Conservation (phyloP, 2,888 invertebrate species). For the Euspilapteryx auroguttella region DNA sequence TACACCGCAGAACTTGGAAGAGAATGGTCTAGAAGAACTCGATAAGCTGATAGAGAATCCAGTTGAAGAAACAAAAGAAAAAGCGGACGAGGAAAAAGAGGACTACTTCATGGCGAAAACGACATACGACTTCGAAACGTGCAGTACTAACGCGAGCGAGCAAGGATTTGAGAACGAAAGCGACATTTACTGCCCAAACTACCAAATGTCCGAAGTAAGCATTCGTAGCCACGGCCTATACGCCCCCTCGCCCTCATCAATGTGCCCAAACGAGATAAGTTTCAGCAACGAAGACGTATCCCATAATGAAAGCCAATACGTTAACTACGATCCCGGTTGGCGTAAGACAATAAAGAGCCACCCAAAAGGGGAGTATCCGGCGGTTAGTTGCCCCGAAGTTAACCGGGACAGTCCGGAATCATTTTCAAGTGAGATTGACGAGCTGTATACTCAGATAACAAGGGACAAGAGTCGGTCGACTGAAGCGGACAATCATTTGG, state of each 20-base stretch:
- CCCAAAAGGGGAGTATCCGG: constrained; percentile 42
- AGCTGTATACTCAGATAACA: constrained; percentile 70
- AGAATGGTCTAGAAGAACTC: constrained; percentile 21
- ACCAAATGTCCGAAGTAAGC: constrained; percentile 67
- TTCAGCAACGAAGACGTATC: constrained; percentile 54
- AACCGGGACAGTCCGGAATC: constrained; percentile 46
- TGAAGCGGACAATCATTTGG: constrained; percentile 26
- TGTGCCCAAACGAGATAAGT: constrained; percentile 53
- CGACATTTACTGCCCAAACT: constrained; percentile 62
- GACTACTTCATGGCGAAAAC: constrained; percentile 42
- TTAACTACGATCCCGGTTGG: constrained; percentile 61
- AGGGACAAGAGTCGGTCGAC: constrained; percentile 31
- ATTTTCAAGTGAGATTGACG: constrained; percentile 64
- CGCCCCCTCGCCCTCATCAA: constrained; percentile 61
- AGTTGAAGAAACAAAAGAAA: constrained; percentile 26
- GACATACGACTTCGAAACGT: constrained; percentile 45
- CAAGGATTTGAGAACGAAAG: constrained; percentile 61
- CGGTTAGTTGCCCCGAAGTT: constrained; percentile 46
- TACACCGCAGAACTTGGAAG: constrained; percentile 25
- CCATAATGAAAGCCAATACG: constrained; percentile 53
- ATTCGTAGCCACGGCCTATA: constrained; percentile 66
- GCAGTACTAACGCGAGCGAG: constrained; percentile 47
- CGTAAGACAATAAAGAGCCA: constrained; percentile 42
- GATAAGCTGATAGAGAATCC: constrained; percentile 30
- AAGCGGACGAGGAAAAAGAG: constrained; percentile 35